Base-by-base conservation (phyloP, 2,888 invertebrate genomes). In the Carcina quercana region DNA sequence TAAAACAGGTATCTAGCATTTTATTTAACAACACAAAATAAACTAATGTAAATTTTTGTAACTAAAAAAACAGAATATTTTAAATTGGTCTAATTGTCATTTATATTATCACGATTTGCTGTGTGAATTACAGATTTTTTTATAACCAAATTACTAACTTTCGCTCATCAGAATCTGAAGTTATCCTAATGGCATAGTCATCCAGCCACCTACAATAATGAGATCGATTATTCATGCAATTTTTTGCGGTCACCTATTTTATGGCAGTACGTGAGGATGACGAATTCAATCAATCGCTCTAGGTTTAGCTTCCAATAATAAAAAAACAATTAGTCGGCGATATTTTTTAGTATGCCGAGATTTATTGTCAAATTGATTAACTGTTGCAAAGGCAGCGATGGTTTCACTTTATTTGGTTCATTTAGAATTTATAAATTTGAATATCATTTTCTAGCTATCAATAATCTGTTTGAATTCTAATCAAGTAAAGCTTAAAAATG, bases 151-250 rank as follows among this genome's bases (percentile, higher is more conserved):
- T 3, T 8, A n/a, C 10, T 21, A n/a, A 8, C 5, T 6, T 40
- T 35, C 27, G 37, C 34, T 36, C 24, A 38, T n/a, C n/a, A n/a
- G 40, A 45, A 40, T 38, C 40, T 38, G 11, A 19, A 19, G 32
- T 24, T 10, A 24, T 12, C 24, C 12, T 12, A n/a, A 6, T 13
- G 12, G 10, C 21, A 24, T 11, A 24, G 24, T 24, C 13, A 13
- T 25, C 14, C 10, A 13, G 25, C 13, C 14, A 25, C 3, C 17
- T 4, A 5, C 17, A 13, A 7, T 25, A 25, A 25, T 13, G 25
- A 13, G 13, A 25, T 25, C 13, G 3, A 25, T 13, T 25, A 13
- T 25, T 25, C 25, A 13, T 13, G 13, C 25, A 25, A 3, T 25
- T n/a, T 13, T 25, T 13, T 25, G 25, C 25, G 7, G 14, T 3